Evolutionary conservation across 2,888 invertebrate species (phyloP).

Genomic region (Vanessa cardui): DNA sequence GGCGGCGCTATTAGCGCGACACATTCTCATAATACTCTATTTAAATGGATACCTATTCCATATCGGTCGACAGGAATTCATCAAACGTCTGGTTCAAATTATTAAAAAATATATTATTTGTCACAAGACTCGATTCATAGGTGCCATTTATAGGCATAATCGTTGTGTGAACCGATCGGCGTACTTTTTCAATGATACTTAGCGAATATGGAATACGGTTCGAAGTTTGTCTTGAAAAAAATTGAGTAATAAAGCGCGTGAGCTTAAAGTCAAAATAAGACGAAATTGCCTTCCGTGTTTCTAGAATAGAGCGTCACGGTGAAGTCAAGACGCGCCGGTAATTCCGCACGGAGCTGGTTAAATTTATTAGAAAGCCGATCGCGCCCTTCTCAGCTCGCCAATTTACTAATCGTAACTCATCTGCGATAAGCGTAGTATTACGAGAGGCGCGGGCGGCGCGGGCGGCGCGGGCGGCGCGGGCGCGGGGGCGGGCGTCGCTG

Average conservation of each 20-base stretch:
- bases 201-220: constrained; percentile 18
- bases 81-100: constrained; percentile 28
- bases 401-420: constrained; percentile 78
- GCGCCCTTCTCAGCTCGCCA: constrained; percentile 68
- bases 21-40: constrained; percentile 29
- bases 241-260: neutral
- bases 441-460: constrained; percentile 21
- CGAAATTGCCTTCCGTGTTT: constrained; percentile 11
- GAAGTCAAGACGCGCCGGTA: constrained; percentile 47
- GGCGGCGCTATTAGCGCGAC: constrained; percentile 4
- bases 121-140: constrained; percentile 27
- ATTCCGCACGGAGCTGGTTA: constrained; percentile 50
- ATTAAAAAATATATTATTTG: constrained; percentile 34
- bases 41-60: constrained; percentile 30
- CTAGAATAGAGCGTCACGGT: constrained; percentile 21
- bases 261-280: neutral
- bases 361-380: constrained; percentile 72
- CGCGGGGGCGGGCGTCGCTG: constrained; percentile 25
- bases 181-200: constrained; percentile 15
- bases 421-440: constrained; percentile 64
- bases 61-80: constrained; percentile 32
- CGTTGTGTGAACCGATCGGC: constrained; percentile 34
- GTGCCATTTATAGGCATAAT: constrained; percentile 37
- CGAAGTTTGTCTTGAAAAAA: neutral
- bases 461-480: constrained; percentile 24